These are phyloP conservation scores for Malacoctenus gilli DNA, from an alignment of 2,797 vertebrate species.

Conservation along the genomic window DNA sequence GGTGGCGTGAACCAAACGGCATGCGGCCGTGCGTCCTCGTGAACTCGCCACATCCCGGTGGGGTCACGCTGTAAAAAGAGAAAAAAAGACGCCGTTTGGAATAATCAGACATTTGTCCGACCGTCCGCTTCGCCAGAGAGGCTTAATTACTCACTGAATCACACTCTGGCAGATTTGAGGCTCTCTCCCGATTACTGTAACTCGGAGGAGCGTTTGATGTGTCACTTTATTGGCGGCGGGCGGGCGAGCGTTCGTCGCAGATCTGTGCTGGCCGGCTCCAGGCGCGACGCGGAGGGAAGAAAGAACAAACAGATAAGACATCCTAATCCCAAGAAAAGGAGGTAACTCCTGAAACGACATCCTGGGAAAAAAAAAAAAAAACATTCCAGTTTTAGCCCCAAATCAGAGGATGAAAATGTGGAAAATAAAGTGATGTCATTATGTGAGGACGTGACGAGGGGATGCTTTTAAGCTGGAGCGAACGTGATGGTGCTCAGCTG, in stretches of 20 bases:
- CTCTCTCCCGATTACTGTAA: constrained; percentile 59
- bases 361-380: too few relatives aligned
- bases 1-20: not conserved
- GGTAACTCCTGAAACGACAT: not conserved
- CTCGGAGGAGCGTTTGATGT: constrained; percentile 59
- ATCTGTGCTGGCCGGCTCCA: constrained; percentile 9
- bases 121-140: constrained; percentile 34
- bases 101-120: constrained; percentile 54
- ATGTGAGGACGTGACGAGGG: too few relatives aligned
- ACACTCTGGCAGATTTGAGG: constrained; percentile 44
- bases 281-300: not conserved
- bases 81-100: constrained; percentile 55
- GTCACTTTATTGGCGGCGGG: constrained; percentile 41
- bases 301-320: not conserved
- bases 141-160: constrained; percentile 67
- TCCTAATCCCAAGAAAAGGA: not conserved
- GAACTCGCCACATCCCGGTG: constrained; percentile 23
- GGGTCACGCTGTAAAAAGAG: constrained; percentile 37
- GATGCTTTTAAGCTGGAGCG: too few relatives aligned
- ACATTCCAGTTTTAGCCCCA: too few relatives aligned
- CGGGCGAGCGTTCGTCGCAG: constrained; percentile 10
- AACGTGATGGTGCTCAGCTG: too few relatives aligned
- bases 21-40: too few relatives aligned
- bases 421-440: too few relatives aligned
- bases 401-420: too few relatives aligned